phyloP scores from a whole-genome alignment of 2,797 vertebrate species.

The Alcedo quadribrachys region DNA sequence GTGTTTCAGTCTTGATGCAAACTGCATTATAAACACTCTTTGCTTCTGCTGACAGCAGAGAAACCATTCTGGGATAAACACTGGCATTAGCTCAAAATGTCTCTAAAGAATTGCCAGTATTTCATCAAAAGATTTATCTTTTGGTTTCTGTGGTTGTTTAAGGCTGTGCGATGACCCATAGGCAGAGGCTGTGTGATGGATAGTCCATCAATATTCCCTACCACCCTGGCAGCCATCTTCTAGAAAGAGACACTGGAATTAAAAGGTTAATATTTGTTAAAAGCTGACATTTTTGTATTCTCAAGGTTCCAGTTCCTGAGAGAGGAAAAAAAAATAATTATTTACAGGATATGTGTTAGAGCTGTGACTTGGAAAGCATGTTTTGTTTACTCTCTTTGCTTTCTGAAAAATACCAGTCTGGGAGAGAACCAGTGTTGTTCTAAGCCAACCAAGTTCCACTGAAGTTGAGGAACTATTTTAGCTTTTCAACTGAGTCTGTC shows the following conservation, averaged over 20 bases:
- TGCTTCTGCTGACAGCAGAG: constrained; percentile 63
- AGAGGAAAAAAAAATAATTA: not conserved
- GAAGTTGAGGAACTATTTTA: not conserved
- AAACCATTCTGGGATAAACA: constrained; percentile 71
- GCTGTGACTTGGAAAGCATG: not conserved
- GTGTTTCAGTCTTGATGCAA: constrained; percentile 23
- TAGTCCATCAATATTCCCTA: constrained; percentile 49
- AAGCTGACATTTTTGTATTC: constrained; percentile 35
- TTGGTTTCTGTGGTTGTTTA: constrained; percentile 48
- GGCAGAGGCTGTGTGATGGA: constrained; percentile 25
- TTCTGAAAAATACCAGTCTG: constrained; percentile 21
- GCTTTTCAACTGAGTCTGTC: not conserved
- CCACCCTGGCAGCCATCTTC: not conserved
- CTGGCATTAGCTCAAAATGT: constrained; percentile 64
- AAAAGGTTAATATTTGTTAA: constrained; percentile 70
- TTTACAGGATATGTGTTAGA: constrained; percentile 18
- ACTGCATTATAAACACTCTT: constrained; percentile 66
- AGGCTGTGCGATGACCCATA: constrained; percentile 60
- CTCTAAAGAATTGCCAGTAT: constrained; percentile 65
- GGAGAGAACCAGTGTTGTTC: not conserved
- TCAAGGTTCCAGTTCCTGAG: constrained; percentile 13
- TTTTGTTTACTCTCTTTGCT: constrained; percentile 32
- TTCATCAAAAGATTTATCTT: constrained; percentile 74
- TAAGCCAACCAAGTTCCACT: not conserved
- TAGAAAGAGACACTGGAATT: constrained; percentile 54